These are phyloP conservation scores for Lagocephalus sceleratus DNA, from an alignment of 2,797 vertebrate species.

Conservation along the genomic window DNA sequence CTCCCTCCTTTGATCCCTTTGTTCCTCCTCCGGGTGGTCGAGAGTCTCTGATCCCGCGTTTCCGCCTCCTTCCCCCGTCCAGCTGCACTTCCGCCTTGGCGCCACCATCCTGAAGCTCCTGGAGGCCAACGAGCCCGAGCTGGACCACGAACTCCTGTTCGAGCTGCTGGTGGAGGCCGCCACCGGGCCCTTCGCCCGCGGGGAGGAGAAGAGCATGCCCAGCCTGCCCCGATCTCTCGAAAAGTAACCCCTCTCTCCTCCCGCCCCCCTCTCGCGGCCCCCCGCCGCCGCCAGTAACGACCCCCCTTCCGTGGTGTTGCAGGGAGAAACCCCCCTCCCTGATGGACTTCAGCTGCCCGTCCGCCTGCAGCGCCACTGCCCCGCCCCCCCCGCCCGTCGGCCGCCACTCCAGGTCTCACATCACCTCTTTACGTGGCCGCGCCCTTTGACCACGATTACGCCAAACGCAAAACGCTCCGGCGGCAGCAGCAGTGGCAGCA, in stretches of 20 bases:
- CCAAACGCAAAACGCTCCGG: slow-evolving; percentile 98
- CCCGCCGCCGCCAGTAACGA: too few relatives aligned
- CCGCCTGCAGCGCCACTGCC: slow-evolving; percentile 74
- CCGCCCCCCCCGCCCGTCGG: slow-evolving; percentile 80
- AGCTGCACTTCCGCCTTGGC: slow-evolving; percentile 93
- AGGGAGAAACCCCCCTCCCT: slow-evolving; percentile 89
- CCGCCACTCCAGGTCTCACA: slow-evolving; percentile 96
- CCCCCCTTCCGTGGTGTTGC: slow-evolving; percentile 16
- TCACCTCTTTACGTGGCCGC: slow-evolving; percentile 97
- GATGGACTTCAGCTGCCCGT: slow-evolving; percentile 89
- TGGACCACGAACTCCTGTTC: slow-evolving; percentile 87
- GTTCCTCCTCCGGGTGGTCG: neutral
- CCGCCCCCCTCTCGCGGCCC: neutral
- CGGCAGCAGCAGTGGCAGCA: slow-evolving; percentile 76
- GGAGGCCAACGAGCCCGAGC: slow-evolving; percentile 71
- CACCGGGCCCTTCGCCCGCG: slow-evolving; percentile 90
- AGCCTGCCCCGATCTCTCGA: slow-evolving; percentile 86
- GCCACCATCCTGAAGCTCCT: slow-evolving; percentile 95
- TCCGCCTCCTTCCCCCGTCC: neutral
- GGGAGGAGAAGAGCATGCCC: slow-evolving; percentile 92
- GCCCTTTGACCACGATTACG: slow-evolving; percentile 99
- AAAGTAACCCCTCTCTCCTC: slow-evolving; percentile 79
- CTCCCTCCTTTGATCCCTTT: neutral
- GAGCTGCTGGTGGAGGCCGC: slow-evolving; percentile 89
- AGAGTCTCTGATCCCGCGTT: too few relatives aligned